Percentiles rank a stretch among this genome's conserved stretches.
phyloP scores from a whole-genome alignment of 1,140 invertebrate species.

The Platyscapa corneri region DNA sequence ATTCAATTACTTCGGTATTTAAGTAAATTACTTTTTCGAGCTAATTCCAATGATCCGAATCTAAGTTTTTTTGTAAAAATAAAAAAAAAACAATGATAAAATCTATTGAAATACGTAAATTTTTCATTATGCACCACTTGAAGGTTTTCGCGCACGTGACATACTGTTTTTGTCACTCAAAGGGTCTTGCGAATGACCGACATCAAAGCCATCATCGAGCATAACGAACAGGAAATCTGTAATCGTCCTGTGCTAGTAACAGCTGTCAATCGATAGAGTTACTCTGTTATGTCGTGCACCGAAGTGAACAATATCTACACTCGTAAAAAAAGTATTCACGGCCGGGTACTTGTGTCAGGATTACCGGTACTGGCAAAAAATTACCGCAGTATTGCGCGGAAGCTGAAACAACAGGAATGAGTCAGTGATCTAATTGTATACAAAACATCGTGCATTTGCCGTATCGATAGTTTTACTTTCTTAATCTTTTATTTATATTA shows the following conservation, averaged over 20 bases:
- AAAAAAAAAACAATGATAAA: background rate
- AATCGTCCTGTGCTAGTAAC: background rate
- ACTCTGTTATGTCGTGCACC: background rate
- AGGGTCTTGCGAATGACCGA: background rate
- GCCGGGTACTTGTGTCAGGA: background rate
- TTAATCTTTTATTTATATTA: no score
- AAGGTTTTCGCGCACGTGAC: no score
- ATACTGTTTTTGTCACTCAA: background rate
- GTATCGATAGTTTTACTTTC: no score
- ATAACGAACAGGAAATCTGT: slow-evolving; percentile 11
- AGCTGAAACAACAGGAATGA: background rate
- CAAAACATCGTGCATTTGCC: background rate
- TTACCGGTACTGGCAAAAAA: background rate
- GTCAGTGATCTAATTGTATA: background rate
- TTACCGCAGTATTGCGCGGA: background rate
- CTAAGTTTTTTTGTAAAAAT: background rate
- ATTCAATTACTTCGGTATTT: background rate
- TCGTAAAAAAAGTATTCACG: background rate
- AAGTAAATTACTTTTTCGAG: background rate
- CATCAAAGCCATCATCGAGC: slow-evolving; percentile 5
- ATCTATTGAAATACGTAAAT: no score
- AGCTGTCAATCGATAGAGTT: slow-evolving; percentile 1
- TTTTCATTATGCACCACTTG: background rate
- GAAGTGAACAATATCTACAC: background rate
- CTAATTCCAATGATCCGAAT: background rate